Evolutionary conservation across 92 coral and sea anemone genomes (phyloP).

Genomic region (Phenganax stokvisi): DNA sequence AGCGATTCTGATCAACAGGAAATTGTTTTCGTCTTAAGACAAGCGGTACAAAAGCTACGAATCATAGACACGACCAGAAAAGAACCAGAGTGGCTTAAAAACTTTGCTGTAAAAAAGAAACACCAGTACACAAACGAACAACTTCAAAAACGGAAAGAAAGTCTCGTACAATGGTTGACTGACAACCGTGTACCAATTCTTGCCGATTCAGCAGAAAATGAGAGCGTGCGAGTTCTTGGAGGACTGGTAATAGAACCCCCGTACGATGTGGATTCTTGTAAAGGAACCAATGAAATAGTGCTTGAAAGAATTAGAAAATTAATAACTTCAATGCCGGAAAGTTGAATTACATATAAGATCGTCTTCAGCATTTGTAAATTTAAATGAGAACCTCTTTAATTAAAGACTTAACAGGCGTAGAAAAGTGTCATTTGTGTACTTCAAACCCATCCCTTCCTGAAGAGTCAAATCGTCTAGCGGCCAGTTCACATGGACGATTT

Average conservation of each 20-base stretch:
- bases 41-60: constrained; percentile 21
- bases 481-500: no score
- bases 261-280: constrained; percentile 73
- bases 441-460: no score
- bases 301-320: constrained; percentile 34
- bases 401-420: no score
- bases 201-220: constrained; percentile 43
- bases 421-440: no score
- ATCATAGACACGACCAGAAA: constrained; percentile 4
- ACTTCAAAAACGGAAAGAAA: constrained; percentile 47
- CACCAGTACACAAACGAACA: constrained; percentile 50
- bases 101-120: constrained; percentile 18
- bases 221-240: constrained; percentile 70
- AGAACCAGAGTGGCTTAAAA: constrained; percentile 31
- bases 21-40: constrained; percentile 26
- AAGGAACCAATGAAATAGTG: constrained; percentile 74
- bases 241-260: constrained; percentile 79
- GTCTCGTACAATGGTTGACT: constrained; percentile 66
- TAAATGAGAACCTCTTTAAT: no score
- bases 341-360: not conserved
- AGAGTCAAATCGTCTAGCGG: no score
- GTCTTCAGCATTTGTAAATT: no score
- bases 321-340: constrained; percentile 21
- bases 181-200: constrained; percentile 70
- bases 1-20: not conserved